These are phyloP conservation scores for Leptopterna dolabrata DNA, from an alignment of 2,888 invertebrate species.

Conservation along the genomic window DNA sequence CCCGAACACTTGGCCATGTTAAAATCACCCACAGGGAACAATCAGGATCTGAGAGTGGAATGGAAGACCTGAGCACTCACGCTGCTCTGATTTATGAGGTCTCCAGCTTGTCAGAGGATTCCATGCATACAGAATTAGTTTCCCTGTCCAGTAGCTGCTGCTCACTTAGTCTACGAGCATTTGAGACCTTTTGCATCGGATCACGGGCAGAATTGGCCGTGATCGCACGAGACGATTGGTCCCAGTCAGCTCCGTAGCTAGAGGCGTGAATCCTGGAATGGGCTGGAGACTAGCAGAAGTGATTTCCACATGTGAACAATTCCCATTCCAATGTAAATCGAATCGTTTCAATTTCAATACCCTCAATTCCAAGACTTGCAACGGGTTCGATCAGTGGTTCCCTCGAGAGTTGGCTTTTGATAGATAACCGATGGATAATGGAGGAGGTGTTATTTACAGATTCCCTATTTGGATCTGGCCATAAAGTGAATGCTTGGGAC, in stretches of 20 bases:
- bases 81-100: background rate
- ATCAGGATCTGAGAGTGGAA: background rate
- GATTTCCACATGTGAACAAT: background rate
- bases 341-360: background rate
- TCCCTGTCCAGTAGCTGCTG: background rate
- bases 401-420: too few relatives aligned
- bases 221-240: background rate
- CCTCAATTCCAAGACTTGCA: too few relatives aligned
- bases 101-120: background rate
- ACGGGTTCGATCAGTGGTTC: too few relatives aligned
- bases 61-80: background rate
- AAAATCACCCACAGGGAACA: background rate
- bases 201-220: background rate
- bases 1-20: too few relatives aligned
- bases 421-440: too few relatives aligned
- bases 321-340: background rate
- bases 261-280: background rate
- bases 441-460: too few relatives aligned
- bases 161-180: too few relatives aligned
- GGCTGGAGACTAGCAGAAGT: background rate
- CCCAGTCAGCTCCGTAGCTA: background rate
- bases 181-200: background rate
- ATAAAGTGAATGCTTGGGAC: too few relatives aligned
- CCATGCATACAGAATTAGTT: background rate
- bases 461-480: too few relatives aligned